These are phyloP conservation scores for Patagioenas fasciata DNA, from an alignment of 2,113 vertebrate genomes.

Conservation along the genomic window DNA sequence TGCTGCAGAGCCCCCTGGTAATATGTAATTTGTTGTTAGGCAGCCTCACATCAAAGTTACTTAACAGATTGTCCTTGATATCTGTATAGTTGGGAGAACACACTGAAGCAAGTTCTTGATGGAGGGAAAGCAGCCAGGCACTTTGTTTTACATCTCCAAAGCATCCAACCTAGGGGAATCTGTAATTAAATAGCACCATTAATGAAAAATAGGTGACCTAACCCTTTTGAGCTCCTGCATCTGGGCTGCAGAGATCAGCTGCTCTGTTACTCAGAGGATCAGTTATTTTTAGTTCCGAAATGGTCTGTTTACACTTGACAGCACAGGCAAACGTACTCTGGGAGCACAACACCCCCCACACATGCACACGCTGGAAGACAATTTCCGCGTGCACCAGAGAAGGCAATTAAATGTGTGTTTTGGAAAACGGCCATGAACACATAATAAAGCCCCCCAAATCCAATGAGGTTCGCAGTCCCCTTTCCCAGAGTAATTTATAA, in stretches of 20 bases:
- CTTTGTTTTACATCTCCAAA: neutral
- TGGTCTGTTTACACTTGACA: neutral
- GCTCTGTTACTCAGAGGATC: neutral
- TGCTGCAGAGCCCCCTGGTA: neutral
- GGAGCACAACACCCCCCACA: neutral
- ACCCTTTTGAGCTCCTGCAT: neutral
- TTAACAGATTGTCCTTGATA: neutral
- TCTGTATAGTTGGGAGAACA: neutral
- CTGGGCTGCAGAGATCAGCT: neutral
- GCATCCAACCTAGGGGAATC: neutral
- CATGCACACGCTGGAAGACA: fast-evolving
- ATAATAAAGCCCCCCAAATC: neutral
- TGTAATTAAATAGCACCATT: neutral
- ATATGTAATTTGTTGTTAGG: neutral
- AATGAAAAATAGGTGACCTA: neutral
- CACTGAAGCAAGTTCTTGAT: neutral
- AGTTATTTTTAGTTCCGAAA: constrained; percentile 19
- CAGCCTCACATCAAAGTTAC: neutral
- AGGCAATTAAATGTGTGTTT: neutral
- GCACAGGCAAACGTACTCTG: neutral
- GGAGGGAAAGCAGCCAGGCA: fast-evolving
- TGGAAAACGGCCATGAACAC: neutral
- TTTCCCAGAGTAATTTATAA: neutral
- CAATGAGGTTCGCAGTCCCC: neutral
- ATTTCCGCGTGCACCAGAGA: neutral